These are phyloP conservation scores for Lysiphlebus fabarum DNA, from an alignment of 1,140 invertebrate genomes.

Conservation along the genomic window DNA sequence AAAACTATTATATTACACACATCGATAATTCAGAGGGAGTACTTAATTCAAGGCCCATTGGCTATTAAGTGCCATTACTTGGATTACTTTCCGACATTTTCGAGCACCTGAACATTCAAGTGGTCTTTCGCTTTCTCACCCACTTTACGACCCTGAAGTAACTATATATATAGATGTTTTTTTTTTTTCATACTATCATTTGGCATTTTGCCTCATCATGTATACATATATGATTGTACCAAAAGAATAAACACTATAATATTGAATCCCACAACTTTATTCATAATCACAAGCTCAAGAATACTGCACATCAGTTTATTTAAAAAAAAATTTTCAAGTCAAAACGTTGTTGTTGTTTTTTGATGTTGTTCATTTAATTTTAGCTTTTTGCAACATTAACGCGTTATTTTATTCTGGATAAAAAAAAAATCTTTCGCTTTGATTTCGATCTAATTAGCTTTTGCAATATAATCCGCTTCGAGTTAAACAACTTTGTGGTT, in stretches of 20 bases:
- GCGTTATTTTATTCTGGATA: neutral
- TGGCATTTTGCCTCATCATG: conserved; percentile 28
- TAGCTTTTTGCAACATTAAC: too few species aligned
- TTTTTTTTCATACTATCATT: conserved; percentile 28
- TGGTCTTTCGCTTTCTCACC: conserved; percentile 1
- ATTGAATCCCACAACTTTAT: too few species aligned
- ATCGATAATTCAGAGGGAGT: conserved; percentile 34
- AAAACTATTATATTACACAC: conserved; percentile 14
- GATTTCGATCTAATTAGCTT: conserved; percentile 15
- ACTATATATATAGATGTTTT: conserved; percentile 1
- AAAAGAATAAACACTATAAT: too few species aligned
- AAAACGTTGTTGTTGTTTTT: too few species aligned
- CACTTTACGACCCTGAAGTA: neutral
- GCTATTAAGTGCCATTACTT: conserved; percentile 35
- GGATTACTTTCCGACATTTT: conserved; percentile 36
- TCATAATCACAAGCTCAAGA: too few species aligned
- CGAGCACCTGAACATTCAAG: conserved; percentile 23
- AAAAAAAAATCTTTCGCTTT: conserved; percentile 10
- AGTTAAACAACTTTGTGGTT: conserved; percentile 16
- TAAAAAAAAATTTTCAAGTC: too few species aligned
- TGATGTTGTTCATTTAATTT: too few species aligned
- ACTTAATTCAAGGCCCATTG: conserved; percentile 32
- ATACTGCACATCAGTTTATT: too few species aligned
- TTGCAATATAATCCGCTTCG: conserved; percentile 9
- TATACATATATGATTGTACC: neutral